Evolutionary conservation across 2,113 vertebrate genomes (phyloP).

Genomic region (Climacteris rufus): DNA sequence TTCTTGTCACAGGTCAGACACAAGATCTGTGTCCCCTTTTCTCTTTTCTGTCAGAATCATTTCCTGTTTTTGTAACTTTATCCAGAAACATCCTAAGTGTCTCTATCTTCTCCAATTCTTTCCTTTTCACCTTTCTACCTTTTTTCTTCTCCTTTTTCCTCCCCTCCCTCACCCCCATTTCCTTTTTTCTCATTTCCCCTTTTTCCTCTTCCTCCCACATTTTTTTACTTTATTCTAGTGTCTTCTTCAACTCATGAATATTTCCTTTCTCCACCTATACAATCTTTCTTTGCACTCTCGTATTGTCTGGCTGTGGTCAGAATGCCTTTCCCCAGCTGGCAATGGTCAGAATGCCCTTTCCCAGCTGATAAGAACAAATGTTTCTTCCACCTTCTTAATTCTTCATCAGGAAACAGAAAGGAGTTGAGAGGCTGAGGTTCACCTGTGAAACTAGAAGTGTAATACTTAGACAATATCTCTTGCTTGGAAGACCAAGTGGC

Average conservation of each 20-base stretch:
- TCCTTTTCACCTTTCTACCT: background rate
- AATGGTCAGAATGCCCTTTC: background rate
- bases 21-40: background rate
- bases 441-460: background rate
- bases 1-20: background rate
- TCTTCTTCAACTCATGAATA: background rate
- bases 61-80: background rate
- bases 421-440: background rate
- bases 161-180: rapidly evolving
- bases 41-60: background rate
- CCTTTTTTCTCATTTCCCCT: background rate
- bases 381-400: background rate
- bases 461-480: background rate
- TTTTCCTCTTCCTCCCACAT: rapidly evolving
- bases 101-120: background rate
- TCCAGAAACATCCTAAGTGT: background rate
- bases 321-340: background rate
- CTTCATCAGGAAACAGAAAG: background rate
- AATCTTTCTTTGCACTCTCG: background rate
- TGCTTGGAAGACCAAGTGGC: background rate
- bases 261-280: background rate
- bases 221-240: background rate
- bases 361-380: background rate
- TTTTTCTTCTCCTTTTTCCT: background rate
- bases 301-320: background rate